A percentile compares a stretch with the other conserved stretches of the same genome.
phyloP scores from a whole-genome alignment of 2,113 vertebrate species.

The Geothlypis trichas region DNA sequence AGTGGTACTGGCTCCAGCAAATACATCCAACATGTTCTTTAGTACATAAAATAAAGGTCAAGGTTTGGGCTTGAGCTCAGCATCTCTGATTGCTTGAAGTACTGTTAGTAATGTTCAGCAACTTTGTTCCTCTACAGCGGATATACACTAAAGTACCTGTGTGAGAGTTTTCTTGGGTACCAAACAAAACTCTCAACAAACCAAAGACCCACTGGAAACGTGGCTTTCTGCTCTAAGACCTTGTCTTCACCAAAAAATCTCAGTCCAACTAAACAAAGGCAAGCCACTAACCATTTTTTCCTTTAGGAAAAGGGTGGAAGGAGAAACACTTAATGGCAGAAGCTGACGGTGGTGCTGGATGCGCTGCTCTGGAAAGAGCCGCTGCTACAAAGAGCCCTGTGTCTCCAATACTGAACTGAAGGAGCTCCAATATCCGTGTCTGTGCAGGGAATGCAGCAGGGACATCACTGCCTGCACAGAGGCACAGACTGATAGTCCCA shows the following conservation, averaged over 20 bases:
- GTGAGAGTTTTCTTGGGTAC: background rate
- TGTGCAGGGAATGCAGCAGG: no score
- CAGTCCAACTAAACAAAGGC: background rate
- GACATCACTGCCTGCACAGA: fast-evolving
- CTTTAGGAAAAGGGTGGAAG: background rate
- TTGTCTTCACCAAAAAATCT: background rate
- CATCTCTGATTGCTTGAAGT: background rate
- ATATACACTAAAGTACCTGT: background rate
- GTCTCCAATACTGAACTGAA: fast-evolving
- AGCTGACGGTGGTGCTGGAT: background rate
- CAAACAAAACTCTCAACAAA: background rate
- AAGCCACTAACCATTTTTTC: background rate
- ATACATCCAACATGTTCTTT: background rate
- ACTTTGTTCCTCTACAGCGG: background rate
- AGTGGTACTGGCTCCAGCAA: background rate
- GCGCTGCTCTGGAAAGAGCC: background rate
- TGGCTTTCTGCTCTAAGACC: background rate
- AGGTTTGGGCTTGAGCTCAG: background rate
- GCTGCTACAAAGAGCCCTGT: background rate
- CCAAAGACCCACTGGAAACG: background rate
- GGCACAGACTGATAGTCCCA: fast-evolving
- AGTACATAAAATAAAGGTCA: background rate
- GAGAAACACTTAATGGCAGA: background rate
- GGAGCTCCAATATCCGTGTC: fast-evolving
- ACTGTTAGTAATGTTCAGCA: background rate